Evolutionary conservation across 2,113 vertebrate genomes (phyloP), one percentile per base, ranked within the genome.

Genomic region (Trogon surrucura): DNA sequence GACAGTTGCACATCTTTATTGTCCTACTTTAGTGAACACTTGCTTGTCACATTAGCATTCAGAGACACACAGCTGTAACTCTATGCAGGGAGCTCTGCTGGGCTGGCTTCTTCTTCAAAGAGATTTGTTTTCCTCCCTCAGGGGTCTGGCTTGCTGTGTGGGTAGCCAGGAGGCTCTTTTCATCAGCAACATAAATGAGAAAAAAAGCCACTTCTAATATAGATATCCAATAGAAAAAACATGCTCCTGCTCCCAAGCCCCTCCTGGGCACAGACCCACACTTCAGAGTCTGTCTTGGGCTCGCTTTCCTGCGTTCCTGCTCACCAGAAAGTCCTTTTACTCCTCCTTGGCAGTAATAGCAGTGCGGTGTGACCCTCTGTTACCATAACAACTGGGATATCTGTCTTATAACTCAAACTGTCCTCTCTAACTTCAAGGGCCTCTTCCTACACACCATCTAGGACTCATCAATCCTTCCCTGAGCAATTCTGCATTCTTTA

Each of bases 401-500:
- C 45, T 94, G 60, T 71, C 53, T 83, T 67, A 72, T 41, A 83
- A 84, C 75, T 91, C 85, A 84, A 53, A 53, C 65, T 88, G 50
- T 45, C 85, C 92, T 94, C 89, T 91, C 83, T 48, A 65, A 78
- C 77, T 92, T 94, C 75, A 50, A 94, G 75, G 44, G 38, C 67
- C 72, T 84, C 93, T 93, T 96, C 90, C 93, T 84, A 91, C 92
- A 88, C 87, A 62, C 57, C 3, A 3, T 15, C 48, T 64, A 84
- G 86, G 84, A 69, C 88, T 77, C 95, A 96, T 95, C 87, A 95
- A 73, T 93, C 93, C 84, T 70, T 79, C 83, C 73, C 65, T 19
- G 53, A 79, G 77, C 50, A 67, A 74, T 86, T 70, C 84, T 53
- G 2, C 15, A 1, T 82, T 91, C 70, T 65, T 86, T 72, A 79